Conservation (phyloP, 2,888 invertebrate genomes). For the Tortricodes alternella region DNA sequence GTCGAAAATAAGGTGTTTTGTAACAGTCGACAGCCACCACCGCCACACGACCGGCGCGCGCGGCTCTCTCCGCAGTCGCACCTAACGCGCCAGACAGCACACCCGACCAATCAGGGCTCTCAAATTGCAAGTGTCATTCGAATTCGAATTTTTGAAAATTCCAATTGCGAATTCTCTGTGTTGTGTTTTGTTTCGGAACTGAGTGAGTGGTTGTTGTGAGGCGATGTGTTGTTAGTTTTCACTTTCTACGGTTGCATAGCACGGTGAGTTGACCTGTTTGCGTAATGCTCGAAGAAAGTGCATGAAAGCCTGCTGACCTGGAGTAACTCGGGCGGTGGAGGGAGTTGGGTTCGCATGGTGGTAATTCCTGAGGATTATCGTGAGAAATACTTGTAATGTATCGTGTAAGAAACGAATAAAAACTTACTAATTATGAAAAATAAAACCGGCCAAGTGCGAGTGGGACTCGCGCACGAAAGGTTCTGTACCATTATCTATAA, state of each 20-base stretch:
- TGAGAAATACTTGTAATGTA: not conserved
- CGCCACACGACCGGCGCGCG: conserved; percentile 35
- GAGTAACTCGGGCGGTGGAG: conserved; percentile 23
- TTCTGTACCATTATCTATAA: no score
- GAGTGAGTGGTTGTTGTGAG: conserved; percentile 58
- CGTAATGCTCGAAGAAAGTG: conserved; percentile 36
- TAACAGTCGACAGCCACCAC: conserved; percentile 21
- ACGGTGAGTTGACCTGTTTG: conserved; percentile 60
- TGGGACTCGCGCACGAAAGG: no score
- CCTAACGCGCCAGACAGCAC: conserved; percentile 52
- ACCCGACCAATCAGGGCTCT: conserved; percentile 39
- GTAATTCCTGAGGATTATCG: not conserved
- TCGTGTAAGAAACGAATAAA: not conserved
- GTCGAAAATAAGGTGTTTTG: conserved; percentile 26
- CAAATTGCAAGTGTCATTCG: not conserved
- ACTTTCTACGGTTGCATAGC: conserved; percentile 74
- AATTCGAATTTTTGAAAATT: conserved; percentile 8
- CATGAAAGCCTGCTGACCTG: conserved; percentile 27
- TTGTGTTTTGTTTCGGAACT: conserved; percentile 31
- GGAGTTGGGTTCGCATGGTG: conserved; percentile 4
- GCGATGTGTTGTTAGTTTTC: conserved; percentile 72
- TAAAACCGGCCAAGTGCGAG: no score
- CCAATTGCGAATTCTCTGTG: not conserved
- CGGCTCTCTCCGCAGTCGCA: conserved; percentile 53
- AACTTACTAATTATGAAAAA: no score